Percentiles rank a stretch among this genome's conserved stretches.
Conservation (phyloP, 37 sponge, comb jelly and placozoan species). For the Amphimedon queenslandica region DNA sequence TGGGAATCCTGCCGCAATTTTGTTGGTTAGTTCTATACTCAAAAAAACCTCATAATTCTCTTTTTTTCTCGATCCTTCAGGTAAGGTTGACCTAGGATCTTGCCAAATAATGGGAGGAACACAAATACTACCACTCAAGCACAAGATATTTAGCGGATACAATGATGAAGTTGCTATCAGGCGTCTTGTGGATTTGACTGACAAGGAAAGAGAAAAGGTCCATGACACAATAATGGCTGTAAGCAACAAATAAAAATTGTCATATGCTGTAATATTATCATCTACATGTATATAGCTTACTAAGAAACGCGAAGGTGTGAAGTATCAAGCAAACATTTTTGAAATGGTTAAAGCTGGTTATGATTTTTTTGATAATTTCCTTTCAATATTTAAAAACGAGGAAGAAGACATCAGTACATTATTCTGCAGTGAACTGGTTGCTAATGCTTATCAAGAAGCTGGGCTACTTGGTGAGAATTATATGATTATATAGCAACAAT, state of each 20-base stretch:
- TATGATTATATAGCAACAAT: no score
- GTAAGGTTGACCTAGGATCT: not conserved
- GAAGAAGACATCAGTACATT: slow-evolving; percentile 14
- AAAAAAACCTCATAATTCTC: no score
- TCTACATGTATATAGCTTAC: not conserved
- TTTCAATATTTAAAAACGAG: not conserved
- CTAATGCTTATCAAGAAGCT: slow-evolving; percentile 12
- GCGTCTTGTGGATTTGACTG: not conserved
- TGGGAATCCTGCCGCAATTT: no score
- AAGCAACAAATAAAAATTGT: not conserved
- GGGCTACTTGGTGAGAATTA: slow-evolving; percentile 9
- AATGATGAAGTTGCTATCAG: not conserved
- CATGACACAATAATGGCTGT: not conserved
- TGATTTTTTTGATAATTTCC: slow-evolving; percentile 3
- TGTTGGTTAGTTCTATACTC: no score
- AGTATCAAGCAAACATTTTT: not conserved
- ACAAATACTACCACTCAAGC: not conserved
- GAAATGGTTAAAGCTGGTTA: not conserved
- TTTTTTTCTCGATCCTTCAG: no score
- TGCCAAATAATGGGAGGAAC: not conserved
- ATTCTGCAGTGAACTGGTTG: slow-evolving; percentile 33
- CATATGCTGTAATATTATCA: no score
- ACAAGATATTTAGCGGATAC: not conserved
- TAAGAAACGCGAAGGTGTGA: not conserved
- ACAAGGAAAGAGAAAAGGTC: not conserved